Percentiles rank a stretch among this genome's conserved stretches.
These are phyloP conservation scores for Nebria ingens DNA, from an alignment of 1,140 invertebrate species.

Conservation along the genomic window DNA sequence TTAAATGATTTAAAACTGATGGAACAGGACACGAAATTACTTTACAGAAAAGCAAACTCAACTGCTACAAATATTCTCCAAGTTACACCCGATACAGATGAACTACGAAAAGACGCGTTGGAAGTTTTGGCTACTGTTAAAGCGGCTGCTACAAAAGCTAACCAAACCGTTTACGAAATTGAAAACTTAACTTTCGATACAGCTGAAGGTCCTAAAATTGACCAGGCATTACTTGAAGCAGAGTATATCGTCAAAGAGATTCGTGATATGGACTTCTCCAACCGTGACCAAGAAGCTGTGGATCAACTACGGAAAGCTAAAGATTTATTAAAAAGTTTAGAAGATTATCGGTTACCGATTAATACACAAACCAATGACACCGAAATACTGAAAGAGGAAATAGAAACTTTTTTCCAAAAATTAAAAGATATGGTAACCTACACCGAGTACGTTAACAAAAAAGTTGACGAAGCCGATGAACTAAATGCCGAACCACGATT, in stretches of 20 bases:
- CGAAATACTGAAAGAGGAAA: slow-evolving; percentile 41
- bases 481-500: slow-evolving; percentile 48
- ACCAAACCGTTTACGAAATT: slow-evolving; percentile 52
- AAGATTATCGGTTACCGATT: slow-evolving; percentile 53
- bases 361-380: slow-evolving; percentile 44
- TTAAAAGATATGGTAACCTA: slow-evolving; percentile 63
- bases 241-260: slow-evolving; percentile 57
- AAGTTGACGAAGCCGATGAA: slow-evolving; percentile 48
- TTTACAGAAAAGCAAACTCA: slow-evolving; percentile 38
- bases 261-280: slow-evolving; percentile 43
- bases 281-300: slow-evolving; percentile 38
- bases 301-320: slow-evolving; percentile 49
- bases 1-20: slow-evolving; percentile 45
- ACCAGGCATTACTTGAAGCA: slow-evolving; percentile 63
- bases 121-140: slow-evolving; percentile 40
- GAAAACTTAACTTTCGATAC: slow-evolving; percentile 54
- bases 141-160: slow-evolving; percentile 40
- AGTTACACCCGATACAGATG: slow-evolving; percentile 41
- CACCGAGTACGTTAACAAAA: slow-evolving; percentile 48
- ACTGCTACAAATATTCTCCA: slow-evolving; percentile 37
- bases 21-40: slow-evolving; percentile 42
- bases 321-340: slow-evolving; percentile 54
- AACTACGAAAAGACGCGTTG: slow-evolving; percentile 44
- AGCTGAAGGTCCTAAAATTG: slow-evolving; percentile 59
- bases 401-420: slow-evolving; percentile 51